These are phyloP conservation scores for Melanotaenia duboulayi DNA, from an alignment of 2,113 vertebrate genomes.

Conservation along the genomic window DNA sequence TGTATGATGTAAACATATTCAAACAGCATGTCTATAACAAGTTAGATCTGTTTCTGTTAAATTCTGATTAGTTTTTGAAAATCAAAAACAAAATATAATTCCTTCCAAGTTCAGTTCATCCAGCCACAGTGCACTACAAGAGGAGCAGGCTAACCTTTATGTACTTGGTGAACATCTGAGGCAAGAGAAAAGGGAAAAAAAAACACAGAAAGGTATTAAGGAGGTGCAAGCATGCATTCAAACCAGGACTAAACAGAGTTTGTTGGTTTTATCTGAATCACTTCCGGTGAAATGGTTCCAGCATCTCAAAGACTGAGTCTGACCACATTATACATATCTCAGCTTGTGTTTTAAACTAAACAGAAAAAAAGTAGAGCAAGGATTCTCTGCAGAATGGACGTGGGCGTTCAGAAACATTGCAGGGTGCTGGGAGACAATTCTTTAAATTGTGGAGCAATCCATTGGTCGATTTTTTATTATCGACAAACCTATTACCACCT, in stretches of 20 bases:
- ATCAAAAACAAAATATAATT: conserved; percentile 41
- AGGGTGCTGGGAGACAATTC: too few species aligned
- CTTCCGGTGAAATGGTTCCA: not conserved
- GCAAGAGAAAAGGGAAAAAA: conserved; percentile 83
- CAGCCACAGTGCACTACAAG: conserved; percentile 77
- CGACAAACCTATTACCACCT: too few species aligned
- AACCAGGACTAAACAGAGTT: conserved; percentile 20
- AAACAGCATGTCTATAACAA: not conserved
- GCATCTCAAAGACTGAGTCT: not conserved
- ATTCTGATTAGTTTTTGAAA: conserved; percentile 10
- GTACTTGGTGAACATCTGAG: conserved; percentile 99
- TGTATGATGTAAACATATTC: not conserved
- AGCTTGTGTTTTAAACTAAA: not conserved
- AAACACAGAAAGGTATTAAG: conserved; percentile 56
- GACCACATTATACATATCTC: conserved; percentile 8
- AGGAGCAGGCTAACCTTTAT: conserved; percentile 96
- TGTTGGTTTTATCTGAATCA: conserved; percentile 11
- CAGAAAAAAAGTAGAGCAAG: too few species aligned
- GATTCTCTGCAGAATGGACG: too few species aligned
- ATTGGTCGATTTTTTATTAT: too few species aligned
- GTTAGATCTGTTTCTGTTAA: conserved; percentile 13
- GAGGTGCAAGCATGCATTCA: conserved; percentile 53
- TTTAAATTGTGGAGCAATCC: too few species aligned
- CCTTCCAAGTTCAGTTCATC: conserved; percentile 48
- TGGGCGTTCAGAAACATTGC: too few species aligned